A percentile compares a stretch with the other conserved stretches of the same genome.
Conservation (phyloP, 2,888 invertebrate genomes). For the Aethes cnicana region DNA sequence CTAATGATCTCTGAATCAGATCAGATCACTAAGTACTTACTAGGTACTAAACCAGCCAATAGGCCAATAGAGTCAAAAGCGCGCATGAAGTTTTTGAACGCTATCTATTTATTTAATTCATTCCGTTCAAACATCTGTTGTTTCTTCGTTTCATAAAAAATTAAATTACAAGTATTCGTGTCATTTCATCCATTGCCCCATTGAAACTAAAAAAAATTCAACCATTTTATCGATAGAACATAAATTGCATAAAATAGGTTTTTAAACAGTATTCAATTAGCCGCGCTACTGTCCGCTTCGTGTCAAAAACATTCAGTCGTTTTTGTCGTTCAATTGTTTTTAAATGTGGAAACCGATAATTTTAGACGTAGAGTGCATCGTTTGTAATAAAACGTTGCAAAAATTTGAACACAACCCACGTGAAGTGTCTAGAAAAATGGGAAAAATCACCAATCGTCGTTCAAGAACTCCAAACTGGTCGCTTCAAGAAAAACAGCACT, state of each 20-base stretch:
- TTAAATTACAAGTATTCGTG: too few species aligned
- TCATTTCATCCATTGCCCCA: slow-evolving; percentile 36
- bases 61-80: too few species aligned
- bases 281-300: slow-evolving; percentile 42
- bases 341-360: slow-evolving; percentile 76
- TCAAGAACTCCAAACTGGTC: slow-evolving; percentile 77
- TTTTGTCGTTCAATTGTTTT: slow-evolving; percentile 64
- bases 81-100: too few species aligned
- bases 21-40: too few species aligned
- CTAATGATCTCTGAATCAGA: too few species aligned
- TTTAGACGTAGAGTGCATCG: slow-evolving; percentile 78
- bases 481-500: slow-evolving; percentile 68
- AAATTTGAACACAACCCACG: slow-evolving; percentile 67
- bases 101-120: too few species aligned
- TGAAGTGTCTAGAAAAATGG: slow-evolving; percentile 58
- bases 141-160: too few species aligned
- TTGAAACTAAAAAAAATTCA: slow-evolving; percentile 39
- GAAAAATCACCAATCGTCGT: slow-evolving; percentile 64
- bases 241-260: slow-evolving; percentile 45
- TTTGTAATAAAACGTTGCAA: slow-evolving; percentile 79
- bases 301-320: slow-evolving; percentile 52
- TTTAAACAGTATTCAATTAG: slow-evolving; percentile 47
- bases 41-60: too few species aligned
- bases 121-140: too few species aligned
- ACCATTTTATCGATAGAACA: slow-evolving; percentile 40